Conservation (phyloP, 2,113 vertebrate species). For the Aegithalos caudatus region DNA sequence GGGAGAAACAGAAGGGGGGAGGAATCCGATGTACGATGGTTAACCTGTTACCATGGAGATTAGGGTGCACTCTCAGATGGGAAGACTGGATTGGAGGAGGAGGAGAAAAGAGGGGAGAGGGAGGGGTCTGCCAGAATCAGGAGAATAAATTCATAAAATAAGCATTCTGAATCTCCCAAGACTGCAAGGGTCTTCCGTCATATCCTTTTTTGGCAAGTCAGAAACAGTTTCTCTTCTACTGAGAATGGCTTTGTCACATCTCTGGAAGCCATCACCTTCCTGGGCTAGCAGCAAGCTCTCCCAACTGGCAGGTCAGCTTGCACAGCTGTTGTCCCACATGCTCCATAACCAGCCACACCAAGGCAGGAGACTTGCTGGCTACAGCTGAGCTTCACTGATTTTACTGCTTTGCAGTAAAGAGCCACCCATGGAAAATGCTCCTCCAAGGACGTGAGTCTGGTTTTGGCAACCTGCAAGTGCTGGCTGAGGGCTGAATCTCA, state of each 20-base stretch:
- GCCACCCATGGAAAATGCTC: not conserved
- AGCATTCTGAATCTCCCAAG: slow-evolving; percentile 29
- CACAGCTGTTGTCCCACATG: rapidly evolving
- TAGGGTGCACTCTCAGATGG: slow-evolving; percentile 18
- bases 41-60: slow-evolving; percentile 67
- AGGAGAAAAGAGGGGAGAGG: not conserved
- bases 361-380: not conserved
- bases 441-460: not conserved
- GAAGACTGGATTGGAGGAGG: slow-evolving; percentile 38
- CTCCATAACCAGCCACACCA: not conserved
- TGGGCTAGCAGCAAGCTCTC: not conserved
- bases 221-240: not conserved
- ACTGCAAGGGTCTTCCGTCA: not conserved
- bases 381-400: not conserved
- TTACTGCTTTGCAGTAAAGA: not conserved
- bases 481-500: not conserved
- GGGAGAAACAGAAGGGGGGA: not conserved
- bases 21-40: not conserved
- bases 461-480: not conserved
- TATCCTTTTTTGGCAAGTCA: not conserved
- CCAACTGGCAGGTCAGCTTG: not conserved
- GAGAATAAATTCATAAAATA: slow-evolving; percentile 61
- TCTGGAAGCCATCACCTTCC: not conserved
- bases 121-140: slow-evolving; percentile 21
- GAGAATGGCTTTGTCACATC: not conserved